These are phyloP conservation scores for Xestia c-nigrum DNA, from an alignment of 2,888 invertebrate genomes.

Conservation along the genomic window DNA sequence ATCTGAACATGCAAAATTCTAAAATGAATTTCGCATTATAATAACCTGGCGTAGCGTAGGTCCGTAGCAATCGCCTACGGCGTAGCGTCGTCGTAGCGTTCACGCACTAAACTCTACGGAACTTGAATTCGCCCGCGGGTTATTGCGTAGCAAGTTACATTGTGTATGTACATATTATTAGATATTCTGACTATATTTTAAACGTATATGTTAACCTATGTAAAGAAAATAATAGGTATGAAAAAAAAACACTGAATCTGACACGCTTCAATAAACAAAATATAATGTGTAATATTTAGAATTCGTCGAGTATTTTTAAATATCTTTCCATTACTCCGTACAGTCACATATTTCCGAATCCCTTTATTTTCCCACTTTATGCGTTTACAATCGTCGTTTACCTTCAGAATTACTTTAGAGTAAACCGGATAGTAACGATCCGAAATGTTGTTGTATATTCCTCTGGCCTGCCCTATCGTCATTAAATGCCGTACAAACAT, in stretches of 20 bases:
- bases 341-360: conserved; percentile 37
- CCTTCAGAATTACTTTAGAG: conserved; percentile 36
- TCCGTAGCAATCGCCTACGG: conserved; percentile 79
- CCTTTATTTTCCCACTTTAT: conserved; percentile 48
- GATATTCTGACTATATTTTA: not conserved
- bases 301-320: conserved; percentile 25
- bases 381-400: conserved; percentile 34
- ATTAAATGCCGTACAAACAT: conserved; percentile 75
- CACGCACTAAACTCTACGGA: conserved; percentile 66
- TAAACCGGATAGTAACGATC: conserved; percentile 51
- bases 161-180: conserved; percentile 4
- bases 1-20: conserved; percentile 51
- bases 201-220: not conserved
- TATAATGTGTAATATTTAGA: too few relatives aligned
- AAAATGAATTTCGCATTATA: conserved; percentile 58
- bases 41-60: conserved; percentile 67
- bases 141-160: conserved; percentile 64
- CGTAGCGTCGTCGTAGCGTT: conserved; percentile 76
- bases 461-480: conserved; percentile 57
- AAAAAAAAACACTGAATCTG: not conserved
- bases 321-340: conserved; percentile 33
- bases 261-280: not conserved
- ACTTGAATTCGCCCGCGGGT: conserved; percentile 68
- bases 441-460: conserved; percentile 49
- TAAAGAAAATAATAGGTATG: not conserved